Conservation (phyloP, 2,113 vertebrate species). For the Lagopus muta region DNA sequence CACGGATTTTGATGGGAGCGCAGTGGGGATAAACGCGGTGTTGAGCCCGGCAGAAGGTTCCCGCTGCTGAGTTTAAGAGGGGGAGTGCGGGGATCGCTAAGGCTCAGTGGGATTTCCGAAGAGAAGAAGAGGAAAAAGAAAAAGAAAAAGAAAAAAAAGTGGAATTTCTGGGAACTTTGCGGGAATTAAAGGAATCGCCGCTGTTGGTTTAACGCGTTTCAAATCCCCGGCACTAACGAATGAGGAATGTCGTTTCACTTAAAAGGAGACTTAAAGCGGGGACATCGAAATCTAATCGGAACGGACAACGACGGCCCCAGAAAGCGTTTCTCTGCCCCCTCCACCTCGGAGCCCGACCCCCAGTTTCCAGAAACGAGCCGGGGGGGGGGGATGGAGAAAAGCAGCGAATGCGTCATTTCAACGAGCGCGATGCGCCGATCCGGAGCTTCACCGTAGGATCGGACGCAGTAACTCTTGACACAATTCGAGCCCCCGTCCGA, state of each 20-base stretch:
- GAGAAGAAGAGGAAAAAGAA: neutral
- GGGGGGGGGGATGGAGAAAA: neutral
- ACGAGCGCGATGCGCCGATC: neutral
- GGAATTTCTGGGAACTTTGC: neutral
- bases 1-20: neutral
- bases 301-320: neutral
- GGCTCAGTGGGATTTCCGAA: neutral
- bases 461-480: neutral
- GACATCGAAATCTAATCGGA: conserved; percentile 48
- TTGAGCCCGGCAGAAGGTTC: neutral
- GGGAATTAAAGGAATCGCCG: neutral
- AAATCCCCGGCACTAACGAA: neutral
- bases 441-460: neutral
- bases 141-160: neutral
- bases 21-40: neutral
- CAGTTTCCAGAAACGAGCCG: neutral
- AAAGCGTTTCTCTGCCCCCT: neutral
- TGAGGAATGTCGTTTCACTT: neutral
- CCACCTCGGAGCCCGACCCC: neutral
- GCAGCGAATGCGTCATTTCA: neutral
- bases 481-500: neutral
- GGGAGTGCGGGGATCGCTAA: neutral
- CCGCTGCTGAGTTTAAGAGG: neutral
- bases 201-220: neutral
- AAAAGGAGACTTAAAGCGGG: neutral